A percentile compares a stretch with the other conserved stretches of the same genome.
phyloP scores from a whole-genome alignment of 2,888 invertebrate species.

The Myopa tessellatipennis region DNA sequence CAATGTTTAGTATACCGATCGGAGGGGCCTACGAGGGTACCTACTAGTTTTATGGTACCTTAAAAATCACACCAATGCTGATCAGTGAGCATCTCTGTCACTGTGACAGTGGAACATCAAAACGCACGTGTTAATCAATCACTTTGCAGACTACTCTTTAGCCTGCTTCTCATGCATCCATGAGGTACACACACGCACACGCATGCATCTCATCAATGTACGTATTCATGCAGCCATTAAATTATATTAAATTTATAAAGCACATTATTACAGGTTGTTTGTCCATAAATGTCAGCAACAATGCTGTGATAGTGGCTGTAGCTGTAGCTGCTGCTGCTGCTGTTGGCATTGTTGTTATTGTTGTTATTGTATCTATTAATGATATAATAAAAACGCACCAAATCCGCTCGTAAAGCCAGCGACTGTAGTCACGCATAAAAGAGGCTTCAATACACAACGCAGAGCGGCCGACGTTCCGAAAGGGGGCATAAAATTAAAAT shows the following conservation, averaged over 20 bases:
- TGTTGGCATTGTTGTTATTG: slow-evolving; percentile 15
- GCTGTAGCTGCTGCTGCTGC: not conserved
- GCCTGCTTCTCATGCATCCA: too few species aligned
- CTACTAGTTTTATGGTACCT: too few species aligned
- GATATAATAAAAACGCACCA: slow-evolving; percentile 31
- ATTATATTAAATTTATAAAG: not conserved
- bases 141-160: too few species aligned
- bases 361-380: slow-evolving; percentile 35
- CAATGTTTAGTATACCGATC: too few species aligned
- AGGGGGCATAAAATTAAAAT: slow-evolving; percentile 51
- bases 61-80: too few species aligned
- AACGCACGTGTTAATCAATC: too few species aligned
- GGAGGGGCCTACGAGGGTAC: too few species aligned
- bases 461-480: slow-evolving; percentile 16
- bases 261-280: slow-evolving; percentile 20
- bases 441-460: not conserved
- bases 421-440: slow-evolving; percentile 19
- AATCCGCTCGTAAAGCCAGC: slow-evolving; percentile 30
- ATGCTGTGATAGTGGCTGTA: not conserved
- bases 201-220: too few species aligned
- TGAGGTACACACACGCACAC: too few species aligned
- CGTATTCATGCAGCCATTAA: too few species aligned
- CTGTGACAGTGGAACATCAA: too few species aligned
- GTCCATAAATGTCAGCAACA: slow-evolving; percentile 31
- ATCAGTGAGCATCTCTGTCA: too few species aligned